These are phyloP conservation scores for Spea hammondii DNA, from an alignment of 2,797 vertebrate genomes.

Conservation along the genomic window DNA sequence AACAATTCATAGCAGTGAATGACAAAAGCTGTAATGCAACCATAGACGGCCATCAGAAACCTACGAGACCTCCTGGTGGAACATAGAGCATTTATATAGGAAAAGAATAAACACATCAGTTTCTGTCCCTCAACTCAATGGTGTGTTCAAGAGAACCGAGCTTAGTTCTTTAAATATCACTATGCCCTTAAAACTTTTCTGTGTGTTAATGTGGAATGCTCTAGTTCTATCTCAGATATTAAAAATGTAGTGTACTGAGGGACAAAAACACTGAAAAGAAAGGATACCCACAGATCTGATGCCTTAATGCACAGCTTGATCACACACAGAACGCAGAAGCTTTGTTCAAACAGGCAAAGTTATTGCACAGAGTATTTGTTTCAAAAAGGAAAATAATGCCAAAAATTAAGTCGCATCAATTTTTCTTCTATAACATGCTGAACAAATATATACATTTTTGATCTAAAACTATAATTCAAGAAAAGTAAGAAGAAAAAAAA, in stretches of 20 bases:
- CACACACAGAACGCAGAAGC: constrained; percentile 63
- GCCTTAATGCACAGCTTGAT: constrained; percentile 57
- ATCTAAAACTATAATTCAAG: constrained; percentile 62
- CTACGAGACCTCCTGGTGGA: no score
- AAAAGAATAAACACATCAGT: no score
- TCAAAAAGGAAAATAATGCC: no score
- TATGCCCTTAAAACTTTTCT: neutral
- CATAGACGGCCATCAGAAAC: no score
- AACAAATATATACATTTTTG: constrained; percentile 55
- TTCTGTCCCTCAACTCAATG: no score
- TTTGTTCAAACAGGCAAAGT: constrained; percentile 75
- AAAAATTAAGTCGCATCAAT: no score
- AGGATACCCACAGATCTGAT: constrained; percentile 55
- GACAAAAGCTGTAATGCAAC: no score
- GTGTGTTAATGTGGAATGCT: constrained; percentile 2
- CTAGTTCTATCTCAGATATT: neutral
- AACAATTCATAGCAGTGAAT: no score
- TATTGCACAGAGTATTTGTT: constrained; percentile 74
- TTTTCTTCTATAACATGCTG: constrained; percentile 53
- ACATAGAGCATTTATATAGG: no score
- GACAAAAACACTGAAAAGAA: constrained; percentile 46
- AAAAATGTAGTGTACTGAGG: constrained; percentile 19
- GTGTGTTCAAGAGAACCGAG: neutral
- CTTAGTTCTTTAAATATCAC: neutral
- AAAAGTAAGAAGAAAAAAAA: constrained; percentile 48